Evolutionary conservation across 2,797 vertebrate genomes (phyloP).

Genomic region (Notolepis coatsorum): DNA sequence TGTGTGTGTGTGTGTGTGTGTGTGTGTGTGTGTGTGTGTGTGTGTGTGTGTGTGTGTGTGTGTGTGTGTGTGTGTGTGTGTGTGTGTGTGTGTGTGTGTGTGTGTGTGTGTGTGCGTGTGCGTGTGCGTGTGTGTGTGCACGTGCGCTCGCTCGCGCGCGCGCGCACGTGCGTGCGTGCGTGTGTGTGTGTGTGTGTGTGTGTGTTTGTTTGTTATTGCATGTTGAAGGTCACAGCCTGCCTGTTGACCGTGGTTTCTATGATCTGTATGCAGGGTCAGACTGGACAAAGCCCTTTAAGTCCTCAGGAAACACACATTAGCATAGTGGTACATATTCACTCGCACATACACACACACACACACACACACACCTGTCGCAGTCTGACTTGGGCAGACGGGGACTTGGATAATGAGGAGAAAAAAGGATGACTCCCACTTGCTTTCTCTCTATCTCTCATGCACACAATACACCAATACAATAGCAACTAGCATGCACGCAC

Average conservation of each 20-base stretch:
- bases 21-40: conserved; percentile 49
- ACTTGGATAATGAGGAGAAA: conserved; percentile 67
- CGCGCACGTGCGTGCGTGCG: not conserved
- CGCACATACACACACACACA: conserved; percentile 39
- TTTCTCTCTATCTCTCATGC: conserved; percentile 20
- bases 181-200: conserved; percentile 34
- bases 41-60: conserved; percentile 57
- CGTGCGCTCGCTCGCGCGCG: not conserved
- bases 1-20: conserved; percentile 44
- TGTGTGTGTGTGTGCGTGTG: conserved; percentile 14
- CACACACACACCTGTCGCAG: conserved; percentile 46
- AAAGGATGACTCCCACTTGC: conserved; percentile 1
- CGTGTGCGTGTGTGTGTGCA: not conserved
- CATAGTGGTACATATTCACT: conserved; percentile 67
- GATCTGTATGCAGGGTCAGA: conserved; percentile 86
- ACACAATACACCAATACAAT: conserved; percentile 12
- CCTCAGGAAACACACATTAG: conserved; percentile 85
- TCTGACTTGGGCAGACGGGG: conserved; percentile 67
- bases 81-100: conserved; percentile 26
- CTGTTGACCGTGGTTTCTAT: conserved; percentile 84
- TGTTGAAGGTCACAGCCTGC: conserved; percentile 80
- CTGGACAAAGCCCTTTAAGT: conserved; percentile 82
- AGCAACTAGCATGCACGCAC: not conserved
- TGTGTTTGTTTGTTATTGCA: conserved; percentile 67
- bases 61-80: conserved; percentile 47